These are phyloP conservation scores for Rhingia campestris DNA, from an alignment of 2,888 invertebrate genomes.

Conservation along the genomic window DNA sequence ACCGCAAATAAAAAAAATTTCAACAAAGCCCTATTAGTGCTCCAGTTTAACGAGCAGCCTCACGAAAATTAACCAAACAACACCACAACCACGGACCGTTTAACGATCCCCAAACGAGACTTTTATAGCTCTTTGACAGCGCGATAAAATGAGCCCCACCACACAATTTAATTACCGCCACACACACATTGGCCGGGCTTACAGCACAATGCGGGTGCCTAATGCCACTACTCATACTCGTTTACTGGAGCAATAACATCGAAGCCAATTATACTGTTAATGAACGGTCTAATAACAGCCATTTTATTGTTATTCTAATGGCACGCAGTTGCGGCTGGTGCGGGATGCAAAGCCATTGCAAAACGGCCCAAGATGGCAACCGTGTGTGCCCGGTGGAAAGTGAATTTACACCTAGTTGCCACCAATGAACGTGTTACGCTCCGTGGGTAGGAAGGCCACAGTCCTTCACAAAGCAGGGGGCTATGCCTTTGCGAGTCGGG, in stretches of 20 bases:
- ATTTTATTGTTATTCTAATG: slow-evolving; percentile 63
- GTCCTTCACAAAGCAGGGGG: slow-evolving; percentile 30
- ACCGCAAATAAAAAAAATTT: slow-evolving; percentile 55
- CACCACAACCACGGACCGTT: slow-evolving; percentile 46
- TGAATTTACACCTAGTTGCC: slow-evolving; percentile 10
- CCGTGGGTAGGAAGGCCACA: neutral
- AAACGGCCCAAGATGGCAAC: slow-evolving; percentile 53
- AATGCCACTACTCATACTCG: slow-evolving; percentile 21
- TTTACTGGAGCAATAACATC: slow-evolving; percentile 21
- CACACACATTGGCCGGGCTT: slow-evolving; percentile 42
- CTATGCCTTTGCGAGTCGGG: slow-evolving; percentile 24
- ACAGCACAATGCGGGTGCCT: slow-evolving; percentile 5
- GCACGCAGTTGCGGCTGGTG: slow-evolving; percentile 1
- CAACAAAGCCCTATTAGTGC: slow-evolving; percentile 53
- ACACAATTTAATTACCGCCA: slow-evolving; percentile 74
- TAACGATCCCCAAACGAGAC: slow-evolving; percentile 55
- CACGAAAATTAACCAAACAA: slow-evolving; percentile 57
- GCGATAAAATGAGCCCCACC: slow-evolving; percentile 62
- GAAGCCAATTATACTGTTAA: slow-evolving; percentile 67
- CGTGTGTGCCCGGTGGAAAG: neutral
- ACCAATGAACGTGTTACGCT: slow-evolving; percentile 28
- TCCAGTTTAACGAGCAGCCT: slow-evolving; percentile 55
- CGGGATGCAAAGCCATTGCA: slow-evolving; percentile 41
- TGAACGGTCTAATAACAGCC: slow-evolving; percentile 63
- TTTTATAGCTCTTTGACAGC: slow-evolving; percentile 51